Base-by-base conservation (phyloP, 2,113 vertebrate species). In the Carassius gibelio region DNA sequence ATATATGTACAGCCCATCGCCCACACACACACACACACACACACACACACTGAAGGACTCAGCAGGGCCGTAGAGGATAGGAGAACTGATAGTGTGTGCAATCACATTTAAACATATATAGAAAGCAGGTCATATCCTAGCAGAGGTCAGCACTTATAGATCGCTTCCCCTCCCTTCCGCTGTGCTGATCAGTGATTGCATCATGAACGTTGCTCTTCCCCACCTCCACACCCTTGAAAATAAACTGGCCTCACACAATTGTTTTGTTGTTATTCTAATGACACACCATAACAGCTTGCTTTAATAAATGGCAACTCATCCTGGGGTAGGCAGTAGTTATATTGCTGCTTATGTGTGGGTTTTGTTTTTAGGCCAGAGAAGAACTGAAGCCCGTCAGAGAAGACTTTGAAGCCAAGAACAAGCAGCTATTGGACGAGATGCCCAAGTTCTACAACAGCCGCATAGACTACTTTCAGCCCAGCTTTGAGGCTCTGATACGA, bases 351-450 rank as follows among this genome's bases (percentile, higher is more conserved):
- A 9, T 1, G 55, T 68, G 23, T 62, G 52, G 69, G 3, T 78
- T 48, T 79, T 36, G 86, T 26, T 88, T 61, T 0, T 92, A 99
- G 98, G 97, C 97, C 26, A 95, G 93, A n/a, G 98, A 99, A 74
- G 98, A 99, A 93, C 95, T 99, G 48, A 95, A 96, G 84, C 98
- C 98, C 0, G 96, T 99, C 55, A 95, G 93, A 87, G 98, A 99
- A 0, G 98, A 99, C 88, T 99, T 99, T 4, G 98, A 99, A 80
- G 96, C 93, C 91, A 99, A 99, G 88, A 99, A 98, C 94, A 96
- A 96, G 92, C 97, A 99, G 92, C 96, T 99, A 15, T 93, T 99
- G 93, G 97, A 99, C 9, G 98, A 99, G 91, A 99, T 99, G 98
- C 98, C 98, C 6, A 96, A 97, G 36, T 99, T 99, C 92, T 97